Evolutionary conservation across 2,888 invertebrate genomes (phyloP).

Genomic region (Dryadula phaetusa): DNA sequence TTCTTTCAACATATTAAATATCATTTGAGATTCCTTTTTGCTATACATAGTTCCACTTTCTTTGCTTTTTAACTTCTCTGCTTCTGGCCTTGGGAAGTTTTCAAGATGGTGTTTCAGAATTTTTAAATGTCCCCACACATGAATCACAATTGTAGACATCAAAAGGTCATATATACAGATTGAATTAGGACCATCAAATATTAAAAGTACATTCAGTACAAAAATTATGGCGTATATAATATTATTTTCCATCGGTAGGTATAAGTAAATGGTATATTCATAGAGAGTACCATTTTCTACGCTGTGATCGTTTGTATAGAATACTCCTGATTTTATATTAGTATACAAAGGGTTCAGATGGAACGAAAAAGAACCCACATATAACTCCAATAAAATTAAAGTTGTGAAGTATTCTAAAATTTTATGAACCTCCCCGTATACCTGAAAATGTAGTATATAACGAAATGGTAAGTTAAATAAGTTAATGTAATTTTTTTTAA

Average conservation of each 20-base stretch:
- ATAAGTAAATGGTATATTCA: slow-evolving; percentile 17
- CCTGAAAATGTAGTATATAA: slow-evolving; percentile 17
- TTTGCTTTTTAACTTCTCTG: background rate
- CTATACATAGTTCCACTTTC: background rate
- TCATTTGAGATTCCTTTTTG: slow-evolving; percentile 28
- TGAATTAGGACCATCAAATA: slow-evolving; percentile 9
- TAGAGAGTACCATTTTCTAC: slow-evolving; percentile 22
- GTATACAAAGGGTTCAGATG: slow-evolving; percentile 17
- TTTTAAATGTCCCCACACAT: slow-evolving; percentile 32
- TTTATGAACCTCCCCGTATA: slow-evolving; percentile 22
- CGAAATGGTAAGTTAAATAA: no score
- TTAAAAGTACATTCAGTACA: background rate
- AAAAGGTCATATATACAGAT: slow-evolving; percentile 20
- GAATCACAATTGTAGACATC: slow-evolving; percentile 21
- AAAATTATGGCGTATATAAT: slow-evolving; percentile 10
- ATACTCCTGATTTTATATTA: slow-evolving; percentile 20
- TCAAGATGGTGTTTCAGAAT: slow-evolving; percentile 21
- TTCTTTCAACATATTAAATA: slow-evolving; percentile 33
- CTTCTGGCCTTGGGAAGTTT: slow-evolving; percentile 13
- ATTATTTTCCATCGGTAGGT: slow-evolving; percentile 17
- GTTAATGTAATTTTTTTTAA: no score
- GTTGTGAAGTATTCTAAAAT: slow-evolving; percentile 15
- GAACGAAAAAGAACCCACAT: background rate
- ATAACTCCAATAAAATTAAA: slow-evolving; percentile 10
- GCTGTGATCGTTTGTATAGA: background rate